Percentiles rank a stretch among this genome's conserved stretches.
Evolutionary conservation across 2,888 invertebrate genomes (phyloP).

Genomic region (Craniophora ligustri): DNA sequence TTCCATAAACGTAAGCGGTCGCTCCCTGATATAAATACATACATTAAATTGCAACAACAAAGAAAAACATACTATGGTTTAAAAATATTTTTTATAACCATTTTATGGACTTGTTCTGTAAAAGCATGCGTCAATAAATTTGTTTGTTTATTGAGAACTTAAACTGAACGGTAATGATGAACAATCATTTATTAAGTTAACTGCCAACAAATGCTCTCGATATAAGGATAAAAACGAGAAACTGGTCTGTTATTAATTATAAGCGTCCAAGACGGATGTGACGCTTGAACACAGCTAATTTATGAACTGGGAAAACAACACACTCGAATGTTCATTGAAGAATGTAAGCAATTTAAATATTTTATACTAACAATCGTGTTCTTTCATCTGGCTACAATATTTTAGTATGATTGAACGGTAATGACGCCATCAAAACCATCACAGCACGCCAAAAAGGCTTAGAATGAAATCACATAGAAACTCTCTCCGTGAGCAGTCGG

Average conservation of each 20-base stretch:
- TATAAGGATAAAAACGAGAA: slow-evolving; percentile 9
- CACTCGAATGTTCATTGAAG: slow-evolving; percentile 6
- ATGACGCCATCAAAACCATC: slow-evolving; percentile 58
- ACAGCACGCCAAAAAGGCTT: slow-evolving; percentile 22
- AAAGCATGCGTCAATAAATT: slow-evolving; percentile 7
- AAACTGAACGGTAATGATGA: slow-evolving; percentile 16
- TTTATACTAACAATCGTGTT: slow-evolving; percentile 18
- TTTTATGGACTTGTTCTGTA: slow-evolving; percentile 1
- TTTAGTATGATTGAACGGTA: neutral
- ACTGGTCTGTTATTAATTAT: slow-evolving; percentile 1
- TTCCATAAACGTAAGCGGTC: slow-evolving; percentile 45
- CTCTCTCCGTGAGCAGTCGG: slow-evolving; percentile 58
- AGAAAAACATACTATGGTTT: neutral
- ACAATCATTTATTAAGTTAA: slow-evolving; percentile 8
- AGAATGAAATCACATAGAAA: slow-evolving; percentile 56
- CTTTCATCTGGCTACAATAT: slow-evolving; percentile 1
- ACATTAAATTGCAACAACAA: slow-evolving; percentile 2
- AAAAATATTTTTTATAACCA: slow-evolving; percentile 4
- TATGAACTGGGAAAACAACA: slow-evolving; percentile 21
- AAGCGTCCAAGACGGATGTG: slow-evolving; percentile 11
- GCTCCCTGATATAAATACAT: slow-evolving; percentile 12
- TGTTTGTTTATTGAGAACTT: slow-evolving; percentile 24
- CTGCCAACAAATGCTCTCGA: neutral
- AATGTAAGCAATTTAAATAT: slow-evolving; percentile 11
- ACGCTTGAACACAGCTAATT: slow-evolving; percentile 8